A percentile compares a stretch with the other conserved stretches of the same genome.
phyloP scores from a whole-genome alignment of 2,797 vertebrate species.

The Enteromius treurensis region DNA sequence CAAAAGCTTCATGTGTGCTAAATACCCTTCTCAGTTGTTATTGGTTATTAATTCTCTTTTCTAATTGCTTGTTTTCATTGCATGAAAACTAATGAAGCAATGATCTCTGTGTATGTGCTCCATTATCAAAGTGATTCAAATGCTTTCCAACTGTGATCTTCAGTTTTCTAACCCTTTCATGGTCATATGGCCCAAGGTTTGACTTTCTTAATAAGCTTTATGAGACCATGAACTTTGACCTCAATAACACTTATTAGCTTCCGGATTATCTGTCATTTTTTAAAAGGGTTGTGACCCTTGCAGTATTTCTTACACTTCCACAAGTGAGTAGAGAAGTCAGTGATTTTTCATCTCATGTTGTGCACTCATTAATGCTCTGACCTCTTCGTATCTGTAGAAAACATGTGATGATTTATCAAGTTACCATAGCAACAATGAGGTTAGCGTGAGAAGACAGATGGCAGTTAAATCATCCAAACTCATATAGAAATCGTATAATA shows the following conservation, averaged over 20 bases:
- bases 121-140: not conserved
- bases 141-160: not conserved
- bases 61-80: not conserved
- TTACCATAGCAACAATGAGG: constrained; percentile 30
- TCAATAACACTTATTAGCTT: constrained; percentile 15
- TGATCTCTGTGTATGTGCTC: not conserved
- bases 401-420: constrained; percentile 19
- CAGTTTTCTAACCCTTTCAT: not conserved
- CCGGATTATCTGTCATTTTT: not conserved
- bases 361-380: constrained; percentile 24
- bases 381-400: constrained; percentile 36
- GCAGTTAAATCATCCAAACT: constrained; percentile 8
- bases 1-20: not conserved
- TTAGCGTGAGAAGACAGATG: not conserved
- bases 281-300: constrained; percentile 1
- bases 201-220: constrained; percentile 1
- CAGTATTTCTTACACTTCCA: not conserved
- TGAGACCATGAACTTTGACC: constrained; percentile 15
- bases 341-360: constrained; percentile 13
- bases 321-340: not conserved
- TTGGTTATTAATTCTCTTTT: not conserved
- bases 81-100: not conserved
- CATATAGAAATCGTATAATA: not conserved
- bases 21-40: constrained; percentile 2
- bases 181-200: not conserved